Evolutionary conservation across 2,888 invertebrate species (phyloP).

Genomic region (Cabera pusaria): DNA sequence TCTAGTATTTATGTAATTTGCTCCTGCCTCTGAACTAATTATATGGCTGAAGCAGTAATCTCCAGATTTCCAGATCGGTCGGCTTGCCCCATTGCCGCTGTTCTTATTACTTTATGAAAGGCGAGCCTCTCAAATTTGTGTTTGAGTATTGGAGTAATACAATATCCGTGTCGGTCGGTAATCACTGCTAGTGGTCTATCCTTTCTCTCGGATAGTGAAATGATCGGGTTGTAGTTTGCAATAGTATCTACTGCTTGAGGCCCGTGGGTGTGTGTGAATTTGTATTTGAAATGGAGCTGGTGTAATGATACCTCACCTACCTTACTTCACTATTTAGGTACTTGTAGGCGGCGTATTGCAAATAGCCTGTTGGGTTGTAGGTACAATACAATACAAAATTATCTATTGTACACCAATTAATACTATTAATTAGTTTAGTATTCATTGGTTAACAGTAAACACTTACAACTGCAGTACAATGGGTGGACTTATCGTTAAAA

Average conservation of each 20-base stretch:
- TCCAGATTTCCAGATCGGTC: conserved; percentile 5
- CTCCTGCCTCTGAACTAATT: conserved; percentile 4
- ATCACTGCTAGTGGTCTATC: conserved; percentile 38
- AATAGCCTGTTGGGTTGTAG: no score
- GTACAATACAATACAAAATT: no score
- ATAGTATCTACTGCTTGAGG: conserved; percentile 25
- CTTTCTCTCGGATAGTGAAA: conserved; percentile 48
- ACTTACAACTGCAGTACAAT: no score
- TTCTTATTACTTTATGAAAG: conserved; percentile 39
- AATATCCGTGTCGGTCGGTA: conserved; percentile 41
- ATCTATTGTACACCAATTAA: no score
- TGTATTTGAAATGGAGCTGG: conserved; percentile 24
- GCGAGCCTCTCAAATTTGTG: conserved; percentile 41
- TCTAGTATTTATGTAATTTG: neutral
- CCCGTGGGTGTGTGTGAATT: no score
- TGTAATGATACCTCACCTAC: no score
- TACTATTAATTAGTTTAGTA: no score
- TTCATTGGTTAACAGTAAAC: no score
- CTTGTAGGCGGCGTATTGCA: no score
- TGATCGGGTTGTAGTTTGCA: conserved; percentile 44
- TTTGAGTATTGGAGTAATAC: conserved; percentile 52
- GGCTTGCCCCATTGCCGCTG: conserved; percentile 11
- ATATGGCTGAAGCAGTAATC: conserved; percentile 4
- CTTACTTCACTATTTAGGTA: no score
- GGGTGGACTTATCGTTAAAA: no score